Base-by-base conservation (phyloP, 2,797 vertebrate species). In the Steatocranus sp. region DNA sequence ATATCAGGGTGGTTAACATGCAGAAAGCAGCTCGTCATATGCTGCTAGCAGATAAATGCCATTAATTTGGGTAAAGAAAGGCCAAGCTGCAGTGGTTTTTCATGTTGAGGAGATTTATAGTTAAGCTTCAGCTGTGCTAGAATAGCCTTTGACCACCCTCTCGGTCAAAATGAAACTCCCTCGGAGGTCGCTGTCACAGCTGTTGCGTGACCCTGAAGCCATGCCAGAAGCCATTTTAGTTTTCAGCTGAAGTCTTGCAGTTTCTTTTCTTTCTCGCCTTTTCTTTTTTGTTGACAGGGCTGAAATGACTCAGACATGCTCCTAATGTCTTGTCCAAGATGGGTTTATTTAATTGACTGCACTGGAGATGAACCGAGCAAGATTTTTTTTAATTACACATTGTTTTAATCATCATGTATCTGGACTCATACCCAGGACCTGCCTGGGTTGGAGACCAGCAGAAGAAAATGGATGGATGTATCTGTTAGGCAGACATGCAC, bases 101-200 rank as follows among this genome's bases (percentile, higher is more conserved):
- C 3, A 17, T 81, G 46, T 78, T 79, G 63, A 83, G 78, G 27
- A 73, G 74, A 78, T 82, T 86, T 66, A 49, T 73, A 81, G 48
- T 80, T 82, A 56, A 82, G 74, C 56, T 75, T 56, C 51, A 80
- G 85, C 76, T 83, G 51, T 80, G 83, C 32, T 36, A 61, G 48
- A 88, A 61, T 75, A 54, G 83, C 83, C 88, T 91, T 86, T 92
- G 89, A 85, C 85, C 76, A 36, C 83, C 86, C 84, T 89, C 84
- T 81, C 38, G 89, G 94, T 94, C 93, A 94, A 95, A 94, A 89
- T 93, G 90, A 94, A 87, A 92, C 91, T 88, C 89, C 89, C 86
- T 89, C 61, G 74, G 92, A 92, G 93, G 90, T 92, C 92, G 63
- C 86, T 74, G 79, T 89, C 95, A 91, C 95, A 95, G 94, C 93